Conservation (phyloP, 2,113 vertebrate species). For the Toxotes chatareus region DNA sequence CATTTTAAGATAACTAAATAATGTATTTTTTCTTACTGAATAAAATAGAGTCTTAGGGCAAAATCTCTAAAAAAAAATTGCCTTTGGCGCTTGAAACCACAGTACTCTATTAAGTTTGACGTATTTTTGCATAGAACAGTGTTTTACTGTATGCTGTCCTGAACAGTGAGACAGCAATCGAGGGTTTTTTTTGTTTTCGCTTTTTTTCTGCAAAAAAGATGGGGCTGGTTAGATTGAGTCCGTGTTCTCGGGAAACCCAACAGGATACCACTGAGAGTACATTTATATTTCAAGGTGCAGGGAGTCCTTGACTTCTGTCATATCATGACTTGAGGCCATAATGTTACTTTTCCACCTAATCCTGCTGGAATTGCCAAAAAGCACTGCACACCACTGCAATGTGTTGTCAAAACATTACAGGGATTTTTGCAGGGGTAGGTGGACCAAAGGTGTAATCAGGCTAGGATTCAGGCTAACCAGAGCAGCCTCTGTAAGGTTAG, state of each 20-base stretch:
- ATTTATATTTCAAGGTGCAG: conserved; percentile 11
- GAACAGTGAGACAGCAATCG: not conserved
- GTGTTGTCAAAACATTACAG: not conserved
- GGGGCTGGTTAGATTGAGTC: not conserved
- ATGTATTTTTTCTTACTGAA: not conserved
- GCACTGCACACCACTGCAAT: conserved; percentile 23
- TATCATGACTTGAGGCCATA: conserved; percentile 34
- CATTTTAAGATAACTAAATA: not conserved
- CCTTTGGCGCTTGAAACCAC: not conserved
- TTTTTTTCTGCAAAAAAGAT: not conserved
- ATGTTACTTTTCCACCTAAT: conserved; percentile 55
- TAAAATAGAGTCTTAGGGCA: not conserved
- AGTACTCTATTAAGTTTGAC: conserved; percentile 39
- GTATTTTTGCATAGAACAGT: not conserved
- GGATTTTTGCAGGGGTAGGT: not conserved
- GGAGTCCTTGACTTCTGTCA: conserved; percentile 52
- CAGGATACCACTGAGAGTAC: not conserved
- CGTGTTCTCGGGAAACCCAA: not conserved
- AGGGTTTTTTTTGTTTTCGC: not conserved
- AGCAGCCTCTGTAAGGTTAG: not conserved
- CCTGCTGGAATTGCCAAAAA: conserved; percentile 9
- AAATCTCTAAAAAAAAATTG: not conserved
- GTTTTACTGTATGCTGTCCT: not conserved
- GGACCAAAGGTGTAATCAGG: not conserved
- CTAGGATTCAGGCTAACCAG: not conserved